A percentile compares a stretch with the other conserved stretches of the same genome.
Evolutionary conservation across 2,797 vertebrate genomes (phyloP).

Genomic region (Acanthiza pusilla): DNA sequence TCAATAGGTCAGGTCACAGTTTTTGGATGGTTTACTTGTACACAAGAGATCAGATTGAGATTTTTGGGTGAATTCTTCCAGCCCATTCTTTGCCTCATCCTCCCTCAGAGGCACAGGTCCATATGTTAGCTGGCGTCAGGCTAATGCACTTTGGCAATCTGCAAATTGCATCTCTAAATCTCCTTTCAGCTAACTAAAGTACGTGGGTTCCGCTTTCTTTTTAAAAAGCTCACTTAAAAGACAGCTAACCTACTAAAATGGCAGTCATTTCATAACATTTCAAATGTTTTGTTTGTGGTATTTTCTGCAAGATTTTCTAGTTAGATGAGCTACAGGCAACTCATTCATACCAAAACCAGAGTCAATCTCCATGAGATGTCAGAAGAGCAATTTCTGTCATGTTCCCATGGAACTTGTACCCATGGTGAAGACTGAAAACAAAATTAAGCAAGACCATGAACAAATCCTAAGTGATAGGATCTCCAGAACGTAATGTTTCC

Average conservation of each 20-base stretch:
- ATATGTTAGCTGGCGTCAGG: constrained; percentile 14
- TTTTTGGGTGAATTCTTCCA: not conserved
- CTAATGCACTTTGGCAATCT: constrained; percentile 47
- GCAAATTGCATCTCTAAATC: constrained; percentile 42
- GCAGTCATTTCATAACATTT: not conserved
- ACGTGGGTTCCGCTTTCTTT: not conserved
- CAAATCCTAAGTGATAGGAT: not conserved
- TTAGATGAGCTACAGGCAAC: not conserved
- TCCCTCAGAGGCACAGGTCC: not conserved
- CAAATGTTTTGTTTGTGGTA: not conserved
- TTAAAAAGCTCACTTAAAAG: not conserved
- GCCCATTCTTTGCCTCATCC: not conserved
- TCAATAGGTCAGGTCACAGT: not conserved
- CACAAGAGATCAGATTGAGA: not conserved
- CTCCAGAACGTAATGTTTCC: not conserved
- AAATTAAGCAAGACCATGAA: not conserved
- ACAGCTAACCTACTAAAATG: not conserved
- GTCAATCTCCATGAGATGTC: not conserved
- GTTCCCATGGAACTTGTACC: not conserved
- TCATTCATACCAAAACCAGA: not conserved
- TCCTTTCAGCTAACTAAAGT: not conserved
- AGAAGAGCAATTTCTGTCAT: not conserved
- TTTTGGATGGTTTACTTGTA: not conserved
- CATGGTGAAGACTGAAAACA: not conserved
- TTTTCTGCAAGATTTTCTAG: not conserved